Base-by-base conservation (phyloP, 2,113 vertebrate genomes). In the Larimichthys polyactis region DNA sequence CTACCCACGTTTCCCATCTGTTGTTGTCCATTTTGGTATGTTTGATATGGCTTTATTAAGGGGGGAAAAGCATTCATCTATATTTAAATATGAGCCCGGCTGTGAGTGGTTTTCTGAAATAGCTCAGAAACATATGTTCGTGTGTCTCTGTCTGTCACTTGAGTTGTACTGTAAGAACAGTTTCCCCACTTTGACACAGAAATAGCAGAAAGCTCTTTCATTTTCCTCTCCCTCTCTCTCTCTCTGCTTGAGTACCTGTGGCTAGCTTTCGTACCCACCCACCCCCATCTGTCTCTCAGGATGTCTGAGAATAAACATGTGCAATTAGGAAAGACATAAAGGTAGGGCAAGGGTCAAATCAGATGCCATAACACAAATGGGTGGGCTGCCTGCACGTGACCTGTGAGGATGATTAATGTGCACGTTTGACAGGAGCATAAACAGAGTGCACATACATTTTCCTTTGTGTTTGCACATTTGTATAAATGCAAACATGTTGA, bases 301-400 rank as follows among this genome's bases (percentile, higher is more conserved):
- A 93, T 82, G 64, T 79, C 84, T 87, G 77, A 74, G 83, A 92
- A 90, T 87, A 91, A 92, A 91, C 89, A 83, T 48, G 19, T 27
- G 87, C 80, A 92, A 92, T 94, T 92, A 92, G 89, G 55, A 52
- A 65, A 60, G 55, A 72, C 84, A 82, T 83, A 80, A 85, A 75
- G 54, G 29, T 58, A 68, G 79, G 84, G 66, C 85, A 88, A 20
- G 71, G 91, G 90, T 93, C 85, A 90, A 74, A 83, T 46, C 60
- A 87, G 78, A 90, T 88, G 89, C 82, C 91, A 89, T 88, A 91
- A 90, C 87, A 88, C 68, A 63, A 87, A 88, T 77, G 74, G 88
- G 84, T 87, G 86, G 88, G 80, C 87, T 69, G 79, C 74, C 54
- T 49, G 83, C 55, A 4, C 49, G 9, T 4, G 29, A 86, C 82